A percentile compares a stretch with the other conserved stretches of the same genome.
These are phyloP conservation scores for Rhinichthys klamathensis DNA, from an alignment of 2,113 vertebrate genomes.

Conservation along the genomic window DNA sequence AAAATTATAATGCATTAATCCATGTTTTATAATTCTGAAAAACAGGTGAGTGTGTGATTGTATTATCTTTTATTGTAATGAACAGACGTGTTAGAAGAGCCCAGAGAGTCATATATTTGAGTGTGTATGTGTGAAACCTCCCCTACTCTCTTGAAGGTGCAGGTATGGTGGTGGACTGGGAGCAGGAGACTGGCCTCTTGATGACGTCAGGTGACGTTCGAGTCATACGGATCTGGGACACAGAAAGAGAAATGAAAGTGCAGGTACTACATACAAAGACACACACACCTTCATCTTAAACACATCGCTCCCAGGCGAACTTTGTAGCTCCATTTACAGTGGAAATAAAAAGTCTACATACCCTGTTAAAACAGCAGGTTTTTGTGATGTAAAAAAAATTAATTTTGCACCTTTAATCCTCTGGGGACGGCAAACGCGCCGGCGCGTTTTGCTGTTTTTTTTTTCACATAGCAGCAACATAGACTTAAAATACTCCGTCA, in stretches of 20 bases:
- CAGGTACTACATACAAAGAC: conserved; percentile 78
- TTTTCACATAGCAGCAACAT: too few relatives aligned
- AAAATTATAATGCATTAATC: background rate
- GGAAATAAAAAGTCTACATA: too few relatives aligned
- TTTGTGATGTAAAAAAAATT: too few relatives aligned
- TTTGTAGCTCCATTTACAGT: background rate
- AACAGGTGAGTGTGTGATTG: background rate
- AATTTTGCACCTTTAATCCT: too few relatives aligned
- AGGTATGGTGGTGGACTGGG: conserved; percentile 98
- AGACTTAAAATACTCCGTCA: too few relatives aligned
- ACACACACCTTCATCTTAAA: background rate
- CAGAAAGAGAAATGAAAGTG: conserved; percentile 93
- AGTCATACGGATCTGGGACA: conserved; percentile 96
- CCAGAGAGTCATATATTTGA: conserved; percentile 45
- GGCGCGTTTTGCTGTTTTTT: too few relatives aligned
- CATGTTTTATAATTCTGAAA: background rate
- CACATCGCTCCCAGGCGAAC: background rate
- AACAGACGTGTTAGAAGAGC: conserved; percentile 31
- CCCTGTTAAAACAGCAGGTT: too few relatives aligned
- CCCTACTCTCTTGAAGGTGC: conserved; percentile 77
- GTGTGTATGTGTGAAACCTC: conserved; percentile 21
- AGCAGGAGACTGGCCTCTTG: conserved; percentile 94
- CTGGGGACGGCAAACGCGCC: too few relatives aligned
- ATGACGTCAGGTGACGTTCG: conserved; percentile 96
- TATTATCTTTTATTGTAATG: background rate